Base-by-base conservation (phyloP, 2,888 invertebrate genomes). In the Dasypogon diadema region DNA sequence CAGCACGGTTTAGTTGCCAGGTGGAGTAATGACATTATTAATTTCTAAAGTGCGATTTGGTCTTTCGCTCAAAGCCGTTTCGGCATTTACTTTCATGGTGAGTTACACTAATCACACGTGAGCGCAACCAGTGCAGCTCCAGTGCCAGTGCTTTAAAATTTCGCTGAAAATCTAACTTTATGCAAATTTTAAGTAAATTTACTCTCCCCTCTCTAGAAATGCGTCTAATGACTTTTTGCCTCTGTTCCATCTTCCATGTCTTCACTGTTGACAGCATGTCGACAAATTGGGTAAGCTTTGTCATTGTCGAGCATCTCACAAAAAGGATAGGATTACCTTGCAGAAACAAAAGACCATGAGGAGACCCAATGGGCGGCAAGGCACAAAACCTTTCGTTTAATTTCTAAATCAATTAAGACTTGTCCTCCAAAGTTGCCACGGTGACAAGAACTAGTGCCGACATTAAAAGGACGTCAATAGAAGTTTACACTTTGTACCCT, bases 371-470 rank as follows among this genome's bases (percentile, higher is more conserved):
- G 70, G 70, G 54, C 30, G 46, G 24, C 73, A 46, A 46, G 58
- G 22, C 22, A 46, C 56, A 58, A 58, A 56, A 73, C 73, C 46
- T 73, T 73, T 73, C 73, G 56, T 73, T 73, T 73, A 73, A 73
- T 73, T 73, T 73, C 58, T 56, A 73, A 73, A 73, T 73, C 73
- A 73, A 73, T 73, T 73, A 73, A 46, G 73, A 73, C 56, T 73
- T 73, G 56, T 56, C 58, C 73, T 56, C 56, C 37, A 46, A 68
- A 68, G 65, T 48, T 68, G 65, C 65, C 48, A 22, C 70, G 48
- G 26, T 18, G 51, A 54, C 70, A 70, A 70, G 70, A 70, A 54
- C 30, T 70, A 54, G 70, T 70, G 54, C 70, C 54, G 70, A 68
- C 34, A 54, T 54, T 70, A 54, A 70, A 48, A 54, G 26, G 70